Evolutionary conservation across 2,888 invertebrate genomes (phyloP).

Genomic region (Melanargia galathea): DNA sequence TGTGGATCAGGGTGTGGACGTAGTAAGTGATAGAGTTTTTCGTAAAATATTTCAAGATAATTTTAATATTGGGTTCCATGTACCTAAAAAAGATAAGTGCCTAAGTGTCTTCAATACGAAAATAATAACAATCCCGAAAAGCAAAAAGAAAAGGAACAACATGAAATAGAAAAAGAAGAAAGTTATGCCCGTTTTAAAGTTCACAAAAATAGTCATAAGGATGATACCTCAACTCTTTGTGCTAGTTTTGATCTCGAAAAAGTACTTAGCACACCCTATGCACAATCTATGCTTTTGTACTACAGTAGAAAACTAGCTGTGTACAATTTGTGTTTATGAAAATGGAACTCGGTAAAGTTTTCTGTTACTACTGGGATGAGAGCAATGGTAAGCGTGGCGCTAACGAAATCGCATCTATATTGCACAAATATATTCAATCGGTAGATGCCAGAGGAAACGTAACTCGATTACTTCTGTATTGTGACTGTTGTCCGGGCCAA

Average conservation of each 20-base stretch:
- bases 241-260: neutral
- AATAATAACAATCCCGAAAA: neutral
- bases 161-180: neutral
- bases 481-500: conserved; percentile 4
- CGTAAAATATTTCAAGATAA: conserved; percentile 4
- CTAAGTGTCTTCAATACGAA: neutral
- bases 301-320: no score
- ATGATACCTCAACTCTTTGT: neutral
- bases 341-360: neutral
- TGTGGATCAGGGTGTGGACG: neutral
- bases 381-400: neutral
- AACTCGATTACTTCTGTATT: neutral
- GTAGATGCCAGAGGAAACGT: neutral
- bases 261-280: neutral
- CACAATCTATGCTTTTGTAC: no score
- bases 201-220: neutral
- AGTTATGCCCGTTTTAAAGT: neutral
- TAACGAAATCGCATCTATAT: neutral
- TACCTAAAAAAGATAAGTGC: conserved; percentile 2
- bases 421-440: neutral
- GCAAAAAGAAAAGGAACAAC: neutral
- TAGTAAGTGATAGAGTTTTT: conserved; percentile 3
- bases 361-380: neutral
- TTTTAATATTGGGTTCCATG: conserved; percentile 5
- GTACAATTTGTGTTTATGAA: no score